Percentiles rank a stretch among this genome's conserved stretches.
Evolutionary conservation across 2,797 vertebrate genomes (phyloP).

Genomic region (Halcyon leucocephala): DNA sequence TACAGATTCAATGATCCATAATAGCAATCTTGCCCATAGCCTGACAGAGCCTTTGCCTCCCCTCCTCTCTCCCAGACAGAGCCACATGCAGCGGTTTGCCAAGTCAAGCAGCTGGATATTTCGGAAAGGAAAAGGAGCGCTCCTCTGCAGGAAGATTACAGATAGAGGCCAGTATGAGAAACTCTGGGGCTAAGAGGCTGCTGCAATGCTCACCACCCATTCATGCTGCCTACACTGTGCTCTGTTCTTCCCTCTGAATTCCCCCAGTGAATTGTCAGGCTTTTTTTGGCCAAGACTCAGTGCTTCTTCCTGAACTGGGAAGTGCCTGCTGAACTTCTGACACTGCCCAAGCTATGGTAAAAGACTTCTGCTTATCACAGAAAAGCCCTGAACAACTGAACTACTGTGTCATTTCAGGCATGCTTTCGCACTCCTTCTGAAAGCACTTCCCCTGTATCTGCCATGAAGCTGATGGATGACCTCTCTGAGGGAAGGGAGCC

Average conservation of each 20-base stretch:
- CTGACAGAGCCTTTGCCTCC: neutral
- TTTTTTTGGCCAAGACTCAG: neutral
- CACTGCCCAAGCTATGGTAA: neutral
- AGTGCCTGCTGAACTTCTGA: constrained; percentile 1
- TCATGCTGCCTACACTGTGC: neutral
- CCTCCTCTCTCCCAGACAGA: neutral
- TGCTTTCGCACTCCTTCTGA: neutral
- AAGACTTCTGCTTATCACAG: neutral
- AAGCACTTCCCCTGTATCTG: neutral
- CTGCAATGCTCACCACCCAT: neutral
- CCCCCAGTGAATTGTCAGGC: neutral
- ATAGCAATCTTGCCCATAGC: neutral
- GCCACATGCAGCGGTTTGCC: neutral
- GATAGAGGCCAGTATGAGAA: neutral
- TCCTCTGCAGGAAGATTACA: neutral
- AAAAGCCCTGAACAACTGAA: neutral
- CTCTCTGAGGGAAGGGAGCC: neutral
- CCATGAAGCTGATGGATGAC: neutral
- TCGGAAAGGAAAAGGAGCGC: neutral
- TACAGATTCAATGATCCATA: constrained; percentile 38
- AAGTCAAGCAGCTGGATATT: neutral
- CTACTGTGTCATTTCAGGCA: neutral
- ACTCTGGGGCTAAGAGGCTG: neutral
- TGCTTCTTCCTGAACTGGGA: neutral
- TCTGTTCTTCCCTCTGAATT: neutral